Evolutionary conservation across 1,140 invertebrate species (phyloP).

Genomic region (Lerema accius): DNA sequence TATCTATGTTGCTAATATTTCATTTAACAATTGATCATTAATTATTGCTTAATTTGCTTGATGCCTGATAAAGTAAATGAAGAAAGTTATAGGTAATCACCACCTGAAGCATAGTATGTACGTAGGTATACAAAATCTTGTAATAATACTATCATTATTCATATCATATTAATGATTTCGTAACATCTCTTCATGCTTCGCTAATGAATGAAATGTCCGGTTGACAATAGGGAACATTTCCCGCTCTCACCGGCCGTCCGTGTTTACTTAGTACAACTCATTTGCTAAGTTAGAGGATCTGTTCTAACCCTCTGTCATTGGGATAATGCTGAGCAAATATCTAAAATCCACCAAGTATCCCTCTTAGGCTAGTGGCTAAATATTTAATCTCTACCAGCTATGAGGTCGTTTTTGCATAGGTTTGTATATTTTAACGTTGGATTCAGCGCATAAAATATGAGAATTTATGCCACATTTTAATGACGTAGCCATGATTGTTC

Average conservation of each 20-base stretch:
- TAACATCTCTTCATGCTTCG: background rate
- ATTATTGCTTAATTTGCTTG: too few relatives aligned
- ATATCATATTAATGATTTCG: too few relatives aligned
- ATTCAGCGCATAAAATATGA: slow-evolving; percentile 12
- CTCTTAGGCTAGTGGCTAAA: slow-evolving; percentile 33
- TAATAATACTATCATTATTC: too few relatives aligned
- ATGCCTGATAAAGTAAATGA: too few relatives aligned
- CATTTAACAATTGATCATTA: too few relatives aligned
- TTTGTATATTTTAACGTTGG: slow-evolving; percentile 24
- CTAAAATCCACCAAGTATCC: slow-evolving; percentile 42
- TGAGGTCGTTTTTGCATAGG: slow-evolving; percentile 31
- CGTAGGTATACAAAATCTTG: too few relatives aligned
- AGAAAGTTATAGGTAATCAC: too few relatives aligned
- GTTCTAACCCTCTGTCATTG: slow-evolving; percentile 60
- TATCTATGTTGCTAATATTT: too few relatives aligned
- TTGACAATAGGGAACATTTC: slow-evolving; percentile 35
- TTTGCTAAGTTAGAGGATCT: slow-evolving; percentile 68
- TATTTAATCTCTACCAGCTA: slow-evolving; percentile 36
- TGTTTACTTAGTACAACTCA: slow-evolving; percentile 67
- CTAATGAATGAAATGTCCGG: slow-evolving; percentile 7
- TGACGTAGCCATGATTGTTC: too few relatives aligned
- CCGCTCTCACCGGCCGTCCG: slow-evolving; percentile 41
- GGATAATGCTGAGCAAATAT: slow-evolving; percentile 70
- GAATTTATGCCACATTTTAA: too few relatives aligned
- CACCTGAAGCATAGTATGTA: too few relatives aligned